A percentile compares a stretch with the other conserved stretches of the same genome.
Conservation (phyloP, 1,140 invertebrate genomes). For the Brachionus angularis region DNA sequence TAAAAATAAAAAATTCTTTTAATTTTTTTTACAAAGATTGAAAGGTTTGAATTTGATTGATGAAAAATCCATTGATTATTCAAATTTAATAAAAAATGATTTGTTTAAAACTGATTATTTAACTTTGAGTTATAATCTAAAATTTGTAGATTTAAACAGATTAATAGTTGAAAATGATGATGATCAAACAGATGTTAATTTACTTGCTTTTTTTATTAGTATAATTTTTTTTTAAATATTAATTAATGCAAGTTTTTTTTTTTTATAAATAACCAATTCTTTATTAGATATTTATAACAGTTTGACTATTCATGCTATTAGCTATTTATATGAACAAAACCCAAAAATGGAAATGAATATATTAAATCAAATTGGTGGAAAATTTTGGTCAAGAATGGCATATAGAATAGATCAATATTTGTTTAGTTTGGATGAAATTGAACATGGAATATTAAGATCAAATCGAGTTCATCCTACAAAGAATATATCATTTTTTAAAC, state of each 20-base stretch:
- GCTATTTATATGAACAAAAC: background rate
- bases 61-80: constrained; percentile 28
- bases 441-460: constrained; percentile 58
- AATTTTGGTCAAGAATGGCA: constrained; percentile 40
- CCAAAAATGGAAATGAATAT: background rate
- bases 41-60: background rate
- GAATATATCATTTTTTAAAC: constrained; percentile 50
- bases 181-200: background rate
- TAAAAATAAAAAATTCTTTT: too few species aligned
- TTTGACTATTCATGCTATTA: constrained; percentile 35
- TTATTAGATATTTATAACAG: constrained; percentile 20
- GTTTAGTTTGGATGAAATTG: constrained; percentile 57
- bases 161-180: background rate
- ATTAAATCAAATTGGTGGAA: background rate
- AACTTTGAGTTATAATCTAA: background rate
- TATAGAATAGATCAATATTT: constrained; percentile 49
- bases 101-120: constrained; percentile 15
- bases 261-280: background rate
- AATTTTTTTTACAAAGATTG: background rate
- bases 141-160: background rate
- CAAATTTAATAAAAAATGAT: constrained; percentile 18
- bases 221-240: constrained; percentile 3
- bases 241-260: background rate
- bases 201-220: constrained; percentile 37
- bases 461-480: constrained; percentile 56